These are phyloP conservation scores for Dasypus novemcinctus DNA, from an alignment of 2,113 vertebrate genomes.

Conservation along the genomic window DNA sequence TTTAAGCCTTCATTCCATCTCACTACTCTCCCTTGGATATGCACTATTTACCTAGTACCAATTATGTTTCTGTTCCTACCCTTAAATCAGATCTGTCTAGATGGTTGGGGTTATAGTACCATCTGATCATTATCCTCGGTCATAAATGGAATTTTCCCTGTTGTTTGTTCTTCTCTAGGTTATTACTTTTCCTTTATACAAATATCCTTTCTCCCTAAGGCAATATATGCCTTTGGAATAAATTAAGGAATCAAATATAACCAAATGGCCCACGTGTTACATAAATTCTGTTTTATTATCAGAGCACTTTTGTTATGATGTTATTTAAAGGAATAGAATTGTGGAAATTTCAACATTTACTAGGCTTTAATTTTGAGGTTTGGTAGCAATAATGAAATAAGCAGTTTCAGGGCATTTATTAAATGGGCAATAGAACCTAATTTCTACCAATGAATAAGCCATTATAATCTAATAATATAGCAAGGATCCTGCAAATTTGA, in stretches of 20 bases:
- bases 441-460: slow-evolving; percentile 26
- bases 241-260: slow-evolving; percentile 56
- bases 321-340: background rate
- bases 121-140: slow-evolving; percentile 40
- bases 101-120: background rate
- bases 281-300: slow-evolving; percentile 57
- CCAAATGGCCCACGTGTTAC: slow-evolving; percentile 41
- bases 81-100: slow-evolving; percentile 2
- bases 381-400: background rate
- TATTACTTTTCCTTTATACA: slow-evolving; percentile 40
- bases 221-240: slow-evolving; percentile 45
- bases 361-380: background rate
- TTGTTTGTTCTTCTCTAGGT: slow-evolving; percentile 50
- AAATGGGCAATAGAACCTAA: background rate
- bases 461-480: background rate
- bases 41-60: background rate
- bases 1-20: background rate
- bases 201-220: slow-evolving; percentile 44
- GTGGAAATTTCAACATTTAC: background rate
- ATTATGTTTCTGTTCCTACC: background rate
- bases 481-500: background rate
- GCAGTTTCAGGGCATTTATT: background rate
- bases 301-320: slow-evolving; percentile 1
- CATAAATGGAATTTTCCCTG: slow-evolving; percentile 15
- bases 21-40: background rate